Evolutionary conservation across 2,888 invertebrate species (phyloP).

Genomic region (Temnothorax rugatulus): DNA sequence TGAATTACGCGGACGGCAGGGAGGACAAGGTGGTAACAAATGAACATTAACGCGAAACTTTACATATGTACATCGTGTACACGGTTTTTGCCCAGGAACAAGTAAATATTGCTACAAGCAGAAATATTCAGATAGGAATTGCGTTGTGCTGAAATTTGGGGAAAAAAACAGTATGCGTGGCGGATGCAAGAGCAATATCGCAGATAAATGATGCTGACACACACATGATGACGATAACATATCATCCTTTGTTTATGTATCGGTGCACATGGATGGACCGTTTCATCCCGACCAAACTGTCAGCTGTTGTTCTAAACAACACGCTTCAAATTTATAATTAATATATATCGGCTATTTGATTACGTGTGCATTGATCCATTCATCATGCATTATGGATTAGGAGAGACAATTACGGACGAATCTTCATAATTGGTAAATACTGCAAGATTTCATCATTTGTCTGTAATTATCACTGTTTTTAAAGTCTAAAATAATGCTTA

Average conservation of each 20-base stretch:
- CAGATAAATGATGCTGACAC: conserved; percentile 66
- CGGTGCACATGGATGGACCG: conserved; percentile 58
- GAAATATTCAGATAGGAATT: not conserved
- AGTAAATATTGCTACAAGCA: conserved; percentile 6
- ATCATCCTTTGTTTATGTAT: conserved; percentile 63
- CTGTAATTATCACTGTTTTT: not conserved
- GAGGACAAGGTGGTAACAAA: not conserved
- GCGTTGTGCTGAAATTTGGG: conserved; percentile 58
- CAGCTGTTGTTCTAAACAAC: conserved; percentile 64
- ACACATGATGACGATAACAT: conserved; percentile 71
- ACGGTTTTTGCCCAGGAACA: not conserved
- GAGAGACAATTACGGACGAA: conserved; percentile 3
- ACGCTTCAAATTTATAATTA: conserved; percentile 68
- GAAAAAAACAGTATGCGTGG: conserved; percentile 30
- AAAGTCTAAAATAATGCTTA: not conserved
- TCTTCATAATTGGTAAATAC: not conserved
- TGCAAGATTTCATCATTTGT: not conserved
- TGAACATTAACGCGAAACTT: conserved; percentile 20
- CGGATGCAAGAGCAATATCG: conserved; percentile 57
- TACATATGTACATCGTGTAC: not conserved
- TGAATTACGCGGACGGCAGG: not conserved
- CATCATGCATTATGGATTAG: not conserved
- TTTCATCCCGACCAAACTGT: conserved; percentile 56
- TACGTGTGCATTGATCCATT: not conserved
- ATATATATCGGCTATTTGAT: conserved; percentile 46